Evolutionary conservation across 2,888 invertebrate genomes (phyloP).

Genomic region (Rhaphigaster nebulosa): DNA sequence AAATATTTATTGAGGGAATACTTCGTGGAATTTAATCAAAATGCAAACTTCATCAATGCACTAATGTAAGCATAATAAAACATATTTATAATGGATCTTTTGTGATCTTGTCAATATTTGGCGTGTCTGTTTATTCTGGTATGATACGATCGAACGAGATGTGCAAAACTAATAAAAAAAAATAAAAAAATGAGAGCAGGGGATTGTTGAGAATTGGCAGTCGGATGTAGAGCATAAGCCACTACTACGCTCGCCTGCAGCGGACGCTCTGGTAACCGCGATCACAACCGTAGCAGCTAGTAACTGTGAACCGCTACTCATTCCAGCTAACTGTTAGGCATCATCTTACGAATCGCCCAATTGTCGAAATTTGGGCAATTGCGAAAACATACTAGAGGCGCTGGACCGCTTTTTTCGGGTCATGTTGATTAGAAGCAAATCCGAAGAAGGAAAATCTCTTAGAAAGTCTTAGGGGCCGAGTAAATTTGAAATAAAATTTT

Average conservation of each 20-base stretch:
- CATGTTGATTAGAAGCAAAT: not conserved
- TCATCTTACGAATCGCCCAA: not conserved
- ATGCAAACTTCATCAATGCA: too few species aligned
- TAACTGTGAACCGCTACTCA: not conserved
- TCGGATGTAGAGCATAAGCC: constrained; percentile 7
- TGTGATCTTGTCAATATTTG: too few species aligned
- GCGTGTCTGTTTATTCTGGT: not conserved
- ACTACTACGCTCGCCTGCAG: not conserved
- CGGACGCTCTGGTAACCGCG: constrained; percentile 15
- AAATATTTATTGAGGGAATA: too few species aligned
- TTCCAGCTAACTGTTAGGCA: not conserved
- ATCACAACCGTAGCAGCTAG: not conserved
- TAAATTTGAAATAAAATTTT: too few species aligned
- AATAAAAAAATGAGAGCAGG: not conserved
- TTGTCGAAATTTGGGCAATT: not conserved
- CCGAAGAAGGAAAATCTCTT: too few species aligned
- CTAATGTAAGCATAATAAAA: too few species aligned
- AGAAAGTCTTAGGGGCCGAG: too few species aligned
- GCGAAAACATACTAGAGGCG: not conserved
- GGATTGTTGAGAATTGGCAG: not conserved
- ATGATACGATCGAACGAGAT: not conserved
- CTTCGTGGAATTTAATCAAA: too few species aligned
- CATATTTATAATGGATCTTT: too few species aligned
- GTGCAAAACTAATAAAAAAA: constrained; percentile 2
- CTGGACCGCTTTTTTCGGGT: not conserved